These are phyloP conservation scores for Lepidonotus clava DNA, from an alignment of 2,888 invertebrate species.

Conservation along the genomic window DNA sequence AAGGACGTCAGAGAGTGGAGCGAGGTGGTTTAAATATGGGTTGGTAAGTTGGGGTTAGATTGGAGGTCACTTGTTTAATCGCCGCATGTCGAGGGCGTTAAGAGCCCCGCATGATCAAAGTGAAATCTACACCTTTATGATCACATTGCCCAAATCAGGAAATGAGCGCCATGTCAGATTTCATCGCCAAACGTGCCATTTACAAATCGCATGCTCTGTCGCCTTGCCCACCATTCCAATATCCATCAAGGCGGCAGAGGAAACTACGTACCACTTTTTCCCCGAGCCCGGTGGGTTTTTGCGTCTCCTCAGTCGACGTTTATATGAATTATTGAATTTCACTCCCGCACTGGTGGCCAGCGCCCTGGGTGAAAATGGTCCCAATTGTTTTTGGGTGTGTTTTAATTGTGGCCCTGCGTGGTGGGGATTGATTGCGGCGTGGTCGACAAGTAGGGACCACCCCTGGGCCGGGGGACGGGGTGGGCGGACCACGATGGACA, in stretches of 20 bases:
- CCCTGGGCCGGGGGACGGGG: not conserved
- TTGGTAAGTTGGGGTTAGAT: too few relatives aligned
- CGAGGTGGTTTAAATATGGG: not conserved
- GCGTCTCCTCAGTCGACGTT: not conserved
- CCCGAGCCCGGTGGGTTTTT: not conserved
- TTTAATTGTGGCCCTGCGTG: conserved; percentile 14
- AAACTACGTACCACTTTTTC: not conserved
- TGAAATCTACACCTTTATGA: conserved; percentile 29
- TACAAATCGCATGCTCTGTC: conserved; percentile 21
- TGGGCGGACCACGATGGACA: not conserved
- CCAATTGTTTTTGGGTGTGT: conserved; percentile 11
- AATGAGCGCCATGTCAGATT: conserved; percentile 23
- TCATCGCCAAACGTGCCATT: not conserved
- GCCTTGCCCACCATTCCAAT: not conserved
- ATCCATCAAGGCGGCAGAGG: not conserved
- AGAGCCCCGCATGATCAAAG: conserved; percentile 17
- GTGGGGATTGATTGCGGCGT: not conserved
- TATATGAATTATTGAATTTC: conserved; percentile 34
- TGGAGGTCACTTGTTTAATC: not conserved
- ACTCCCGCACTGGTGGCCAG: not conserved
- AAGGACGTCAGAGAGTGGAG: not conserved
- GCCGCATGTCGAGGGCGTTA: not conserved
- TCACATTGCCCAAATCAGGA: not conserved
- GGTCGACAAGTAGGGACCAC: not conserved
- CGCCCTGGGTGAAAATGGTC: not conserved